These are phyloP conservation scores for Crocidura indochinensis DNA, from an alignment of 2,797 vertebrate species.

Conservation along the genomic window DNA sequence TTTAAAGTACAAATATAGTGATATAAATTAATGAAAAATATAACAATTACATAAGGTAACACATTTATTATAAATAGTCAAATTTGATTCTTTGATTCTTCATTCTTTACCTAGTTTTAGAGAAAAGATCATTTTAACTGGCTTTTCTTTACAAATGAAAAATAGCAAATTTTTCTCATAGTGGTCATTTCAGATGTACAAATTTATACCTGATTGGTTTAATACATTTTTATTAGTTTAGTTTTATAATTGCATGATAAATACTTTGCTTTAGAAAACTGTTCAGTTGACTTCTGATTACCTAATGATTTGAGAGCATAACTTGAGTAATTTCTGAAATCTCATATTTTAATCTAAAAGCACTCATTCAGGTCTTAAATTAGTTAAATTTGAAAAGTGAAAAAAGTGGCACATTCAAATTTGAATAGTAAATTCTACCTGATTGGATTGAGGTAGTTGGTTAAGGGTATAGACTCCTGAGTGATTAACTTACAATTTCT, in stretches of 20 bases:
- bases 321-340: slow-evolving; percentile 66
- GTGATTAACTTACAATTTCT: slow-evolving; percentile 62
- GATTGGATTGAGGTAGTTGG: slow-evolving; percentile 53
- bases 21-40: slow-evolving; percentile 46
- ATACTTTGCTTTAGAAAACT: slow-evolving; percentile 79
- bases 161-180: slow-evolving; percentile 60
- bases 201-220: slow-evolving; percentile 65
- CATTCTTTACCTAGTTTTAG: slow-evolving; percentile 65
- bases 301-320: slow-evolving; percentile 58
- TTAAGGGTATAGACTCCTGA: slow-evolving; percentile 64
- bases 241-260: slow-evolving; percentile 65
- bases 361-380: slow-evolving; percentile 9
- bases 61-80: too few relatives aligned
- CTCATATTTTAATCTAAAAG: slow-evolving; percentile 58
- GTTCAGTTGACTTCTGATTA: slow-evolving; percentile 76
- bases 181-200: slow-evolving; percentile 56
- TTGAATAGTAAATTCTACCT: slow-evolving; percentile 60
- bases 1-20: slow-evolving; percentile 21
- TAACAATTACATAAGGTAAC: slow-evolving; percentile 35
- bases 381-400: slow-evolving; percentile 69
- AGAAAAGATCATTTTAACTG: slow-evolving; percentile 61
- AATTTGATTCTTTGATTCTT: slow-evolving; percentile 25
- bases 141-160: slow-evolving; percentile 71
- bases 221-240: slow-evolving; percentile 57
- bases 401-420: slow-evolving; percentile 53